These are phyloP conservation scores for Plectropomus leopardus DNA, from an alignment of 2,113 vertebrate species.

Conservation along the genomic window DNA sequence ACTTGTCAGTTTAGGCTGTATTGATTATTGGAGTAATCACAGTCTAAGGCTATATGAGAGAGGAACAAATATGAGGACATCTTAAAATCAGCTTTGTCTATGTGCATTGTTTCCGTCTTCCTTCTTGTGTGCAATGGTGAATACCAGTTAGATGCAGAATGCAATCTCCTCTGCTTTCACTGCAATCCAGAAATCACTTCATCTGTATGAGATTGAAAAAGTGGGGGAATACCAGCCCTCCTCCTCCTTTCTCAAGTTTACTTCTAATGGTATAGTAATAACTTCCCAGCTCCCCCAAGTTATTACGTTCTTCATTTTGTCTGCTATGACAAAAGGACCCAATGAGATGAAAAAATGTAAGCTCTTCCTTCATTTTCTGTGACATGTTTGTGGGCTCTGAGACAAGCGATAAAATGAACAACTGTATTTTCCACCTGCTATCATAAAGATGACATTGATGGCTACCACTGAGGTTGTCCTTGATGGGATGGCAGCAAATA, in stretches of 20 bases:
- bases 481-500: slow-evolving; percentile 11
- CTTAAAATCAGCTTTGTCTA: slow-evolving; percentile 60
- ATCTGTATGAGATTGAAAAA: slow-evolving; percentile 70
- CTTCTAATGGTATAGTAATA: slow-evolving; percentile 73
- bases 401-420: slow-evolving; percentile 16
- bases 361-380: slow-evolving; percentile 37
- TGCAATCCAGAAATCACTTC: slow-evolving; percentile 71
- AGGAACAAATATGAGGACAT: slow-evolving; percentile 54
- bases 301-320: slow-evolving; percentile 70
- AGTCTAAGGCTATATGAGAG: slow-evolving; percentile 33
- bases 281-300: slow-evolving; percentile 60
- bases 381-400: slow-evolving; percentile 35
- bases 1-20: slow-evolving; percentile 40
- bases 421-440: slow-evolving; percentile 4
- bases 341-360: slow-evolving; percentile 40
- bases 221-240: slow-evolving; percentile 33
- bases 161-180: slow-evolving; percentile 70
- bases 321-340: slow-evolving; percentile 48
- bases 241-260: slow-evolving; percentile 59
- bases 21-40: slow-evolving; percentile 62
- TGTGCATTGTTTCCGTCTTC: slow-evolving; percentile 46
- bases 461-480: neutral
- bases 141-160: slow-evolving; percentile 61
- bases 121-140: slow-evolving; percentile 17
- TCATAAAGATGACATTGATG: slow-evolving; percentile 12